phyloP scores from a whole-genome alignment of 2,888 invertebrate genomes.

The Eucriotettix oculatus region DNA sequence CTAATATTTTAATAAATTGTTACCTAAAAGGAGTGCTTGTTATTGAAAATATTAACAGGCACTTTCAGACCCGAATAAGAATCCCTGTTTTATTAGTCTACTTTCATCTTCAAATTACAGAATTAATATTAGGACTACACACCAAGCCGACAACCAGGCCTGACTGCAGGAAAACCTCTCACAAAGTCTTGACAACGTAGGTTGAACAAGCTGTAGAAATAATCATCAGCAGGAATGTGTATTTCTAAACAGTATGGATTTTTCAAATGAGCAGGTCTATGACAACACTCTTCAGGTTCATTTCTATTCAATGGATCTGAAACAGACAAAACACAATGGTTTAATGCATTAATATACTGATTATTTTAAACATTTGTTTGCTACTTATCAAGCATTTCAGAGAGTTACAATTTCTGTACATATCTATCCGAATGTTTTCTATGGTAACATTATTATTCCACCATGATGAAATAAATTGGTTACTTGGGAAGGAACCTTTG shows the following conservation, averaged over 20 bases:
- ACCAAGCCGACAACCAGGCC: constrained; percentile 77
- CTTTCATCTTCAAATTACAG: no score
- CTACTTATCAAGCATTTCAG: not conserved
- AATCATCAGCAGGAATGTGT: constrained; percentile 72
- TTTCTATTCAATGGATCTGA: constrained; percentile 70
- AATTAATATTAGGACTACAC: constrained; percentile 19
- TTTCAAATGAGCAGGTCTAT: constrained; percentile 61
- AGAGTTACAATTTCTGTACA: no score
- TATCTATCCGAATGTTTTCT: no score
- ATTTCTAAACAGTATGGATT: constrained; percentile 88
- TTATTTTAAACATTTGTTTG: not conserved
- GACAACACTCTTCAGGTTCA: constrained; percentile 82
- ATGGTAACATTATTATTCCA: no score
- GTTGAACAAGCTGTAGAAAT: constrained; percentile 71
- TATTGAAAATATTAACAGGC: no score
- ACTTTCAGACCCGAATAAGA: no score
- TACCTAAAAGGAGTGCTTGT: no score
- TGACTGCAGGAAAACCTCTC: constrained; percentile 68
- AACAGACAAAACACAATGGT: not conserved
- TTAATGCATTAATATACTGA: no score
- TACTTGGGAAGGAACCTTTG: no score
- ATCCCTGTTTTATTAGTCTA: no score
- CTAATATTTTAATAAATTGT: no score
- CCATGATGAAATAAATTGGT: no score
- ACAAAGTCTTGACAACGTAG: constrained; percentile 83